A percentile compares a stretch with the other conserved stretches of the same genome.
These are phyloP conservation scores for Ctenodactylus gundi DNA, from an alignment of 2,113 vertebrate genomes.

Conservation along the genomic window DNA sequence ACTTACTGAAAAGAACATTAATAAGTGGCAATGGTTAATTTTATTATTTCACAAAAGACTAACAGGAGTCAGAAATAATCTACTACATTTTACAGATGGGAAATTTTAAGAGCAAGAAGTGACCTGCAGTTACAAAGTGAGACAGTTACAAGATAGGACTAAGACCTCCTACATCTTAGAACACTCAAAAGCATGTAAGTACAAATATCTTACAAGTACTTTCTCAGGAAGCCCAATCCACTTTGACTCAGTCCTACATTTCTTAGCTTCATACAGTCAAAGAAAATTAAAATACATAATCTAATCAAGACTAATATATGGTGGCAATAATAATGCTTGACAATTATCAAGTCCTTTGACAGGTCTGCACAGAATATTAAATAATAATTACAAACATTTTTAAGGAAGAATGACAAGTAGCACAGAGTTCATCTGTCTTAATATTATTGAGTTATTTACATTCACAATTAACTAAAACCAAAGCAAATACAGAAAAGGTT, in stretches of 20 bases:
- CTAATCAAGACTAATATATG: neutral
- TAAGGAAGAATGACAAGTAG: neutral
- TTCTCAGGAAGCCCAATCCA: slow-evolving; percentile 8
- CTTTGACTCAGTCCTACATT: slow-evolving; percentile 9
- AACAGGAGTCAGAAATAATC: slow-evolving; percentile 35
- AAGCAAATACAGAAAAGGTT: slow-evolving; percentile 37
- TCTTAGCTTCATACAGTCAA: slow-evolving; percentile 13
- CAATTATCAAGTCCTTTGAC: neutral
- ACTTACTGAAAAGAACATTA: slow-evolving; percentile 22
- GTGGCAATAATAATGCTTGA: neutral
- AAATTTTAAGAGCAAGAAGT: slow-evolving; percentile 53
- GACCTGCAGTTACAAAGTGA: slow-evolving; percentile 13
- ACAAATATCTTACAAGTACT: neutral
- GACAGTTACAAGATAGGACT: neutral
- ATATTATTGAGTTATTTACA: neutral
- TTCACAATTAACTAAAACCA: slow-evolving; percentile 22
- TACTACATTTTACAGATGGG: neutral
- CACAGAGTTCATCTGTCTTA: neutral
- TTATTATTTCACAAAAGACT: slow-evolving; percentile 54
- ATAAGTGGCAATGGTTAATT: neutral
- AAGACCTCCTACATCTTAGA: slow-evolving; percentile 30
- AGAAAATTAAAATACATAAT: neutral
- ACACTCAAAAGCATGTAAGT: slow-evolving; percentile 24
- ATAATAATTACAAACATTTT: neutral
- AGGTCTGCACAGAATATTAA: neutral